These are phyloP conservation scores for Strongylocentrotus purpuratus DNA, from an alignment of 35 echinoderm and acorn worm genomes.

Conservation along the genomic window DNA sequence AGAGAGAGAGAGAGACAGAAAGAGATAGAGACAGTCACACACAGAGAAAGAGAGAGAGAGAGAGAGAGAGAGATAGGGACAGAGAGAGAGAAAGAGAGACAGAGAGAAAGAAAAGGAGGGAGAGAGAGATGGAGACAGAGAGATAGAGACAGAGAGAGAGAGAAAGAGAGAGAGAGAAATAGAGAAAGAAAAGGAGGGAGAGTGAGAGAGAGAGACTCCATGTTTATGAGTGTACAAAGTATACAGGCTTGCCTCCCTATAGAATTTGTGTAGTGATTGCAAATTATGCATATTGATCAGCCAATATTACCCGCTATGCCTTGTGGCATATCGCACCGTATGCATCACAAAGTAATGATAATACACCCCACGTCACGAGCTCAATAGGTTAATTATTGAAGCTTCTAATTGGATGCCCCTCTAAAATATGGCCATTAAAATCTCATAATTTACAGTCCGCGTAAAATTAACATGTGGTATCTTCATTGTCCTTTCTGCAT, in stretches of 20 bases:
- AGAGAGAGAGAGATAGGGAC: too few relatives aligned
- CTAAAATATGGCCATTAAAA: neutral
- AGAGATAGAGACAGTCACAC: too few relatives aligned
- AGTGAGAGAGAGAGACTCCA: neutral
- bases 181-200: neutral
- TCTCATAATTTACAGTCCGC: neutral
- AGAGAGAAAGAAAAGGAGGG: too few relatives aligned
- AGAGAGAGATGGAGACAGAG: too few relatives aligned
- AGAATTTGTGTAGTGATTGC: neutral
- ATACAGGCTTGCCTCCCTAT: neutral
- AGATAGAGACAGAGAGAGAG: neutral
- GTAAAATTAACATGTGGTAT: neutral
- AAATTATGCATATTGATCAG: slow-evolving; percentile 6
- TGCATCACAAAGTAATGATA: neutral
- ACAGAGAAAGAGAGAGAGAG: too few relatives aligned
- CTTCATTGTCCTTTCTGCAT: neutral
- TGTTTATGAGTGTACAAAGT: neutral
- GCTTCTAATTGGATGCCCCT: neutral
- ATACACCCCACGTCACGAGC: neutral
- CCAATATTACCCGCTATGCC: neutral
- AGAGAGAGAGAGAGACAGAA: too few relatives aligned
- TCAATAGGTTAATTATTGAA: neutral
- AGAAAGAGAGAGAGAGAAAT: neutral
- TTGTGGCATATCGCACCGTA: neutral
- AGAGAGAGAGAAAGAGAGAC: too few relatives aligned